Conservation (phyloP, 2,797 vertebrate species). For the Coccyzus lansbergi region DNA sequence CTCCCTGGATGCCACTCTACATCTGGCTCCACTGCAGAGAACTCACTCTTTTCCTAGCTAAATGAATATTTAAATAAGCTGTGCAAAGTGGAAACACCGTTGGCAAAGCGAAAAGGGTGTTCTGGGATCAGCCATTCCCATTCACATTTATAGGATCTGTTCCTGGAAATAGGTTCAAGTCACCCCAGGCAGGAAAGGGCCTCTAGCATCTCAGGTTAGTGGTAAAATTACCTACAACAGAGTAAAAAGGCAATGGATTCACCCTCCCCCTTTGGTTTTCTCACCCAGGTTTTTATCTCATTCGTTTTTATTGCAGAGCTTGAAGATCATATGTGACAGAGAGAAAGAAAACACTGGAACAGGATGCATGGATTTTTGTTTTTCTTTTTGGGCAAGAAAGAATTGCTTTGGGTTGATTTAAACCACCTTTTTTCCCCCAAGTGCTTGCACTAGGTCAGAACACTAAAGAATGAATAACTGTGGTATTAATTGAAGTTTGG, state of each 20-base stretch:
- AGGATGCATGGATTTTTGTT: neutral
- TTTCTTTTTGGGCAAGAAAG: slow-evolving; percentile 26
- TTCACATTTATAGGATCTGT: slow-evolving; percentile 17
- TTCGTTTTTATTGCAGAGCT: slow-evolving; percentile 48
- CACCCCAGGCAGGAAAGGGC: slow-evolving; percentile 47
- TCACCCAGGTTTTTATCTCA: slow-evolving; percentile 57
- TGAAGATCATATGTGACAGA: slow-evolving; percentile 51
- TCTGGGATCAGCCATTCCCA: slow-evolving; percentile 41
- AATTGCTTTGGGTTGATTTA: slow-evolving; percentile 39
- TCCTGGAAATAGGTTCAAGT: slow-evolving; percentile 57
- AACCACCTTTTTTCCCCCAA: neutral
- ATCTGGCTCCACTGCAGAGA: neutral
- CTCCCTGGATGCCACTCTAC: neutral
- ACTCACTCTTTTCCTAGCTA: neutral
- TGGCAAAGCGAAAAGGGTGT: slow-evolving; percentile 19
- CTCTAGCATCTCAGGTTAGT: neutral
- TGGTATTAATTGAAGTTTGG: neutral
- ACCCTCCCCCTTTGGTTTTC: slow-evolving; percentile 55
- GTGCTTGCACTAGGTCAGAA: neutral
- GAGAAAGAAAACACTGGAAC: slow-evolving; percentile 52
- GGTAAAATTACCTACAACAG: slow-evolving; percentile 52
- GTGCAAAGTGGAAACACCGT: neutral
- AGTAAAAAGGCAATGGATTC: slow-evolving; percentile 50
- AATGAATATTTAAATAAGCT: slow-evolving; percentile 65
- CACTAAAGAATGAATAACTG: slow-evolving; percentile 14